Evolutionary conservation across 2,113 vertebrate genomes (phyloP).

Genomic region (Caracal caracal): DNA sequence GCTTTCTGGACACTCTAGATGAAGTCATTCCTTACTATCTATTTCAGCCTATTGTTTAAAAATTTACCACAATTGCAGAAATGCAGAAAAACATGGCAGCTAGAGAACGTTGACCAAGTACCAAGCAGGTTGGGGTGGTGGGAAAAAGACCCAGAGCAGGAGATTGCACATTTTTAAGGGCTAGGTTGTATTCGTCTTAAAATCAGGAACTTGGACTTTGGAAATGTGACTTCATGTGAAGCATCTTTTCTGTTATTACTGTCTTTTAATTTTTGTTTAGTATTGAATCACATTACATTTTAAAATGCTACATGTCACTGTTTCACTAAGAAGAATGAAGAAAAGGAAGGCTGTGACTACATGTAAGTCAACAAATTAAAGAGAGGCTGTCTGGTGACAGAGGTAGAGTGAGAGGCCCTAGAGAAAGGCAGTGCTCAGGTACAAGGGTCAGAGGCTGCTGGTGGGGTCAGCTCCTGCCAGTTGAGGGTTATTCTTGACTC

Average conservation of each 20-base stretch:
- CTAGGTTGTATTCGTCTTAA: neutral
- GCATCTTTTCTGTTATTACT: neutral
- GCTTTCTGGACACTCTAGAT: neutral
- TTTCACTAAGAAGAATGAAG: constrained; percentile 15
- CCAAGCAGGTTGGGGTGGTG: neutral
- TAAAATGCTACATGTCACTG: neutral
- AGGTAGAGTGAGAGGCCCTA: neutral
- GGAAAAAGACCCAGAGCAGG: neutral
- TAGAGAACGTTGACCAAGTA: neutral
- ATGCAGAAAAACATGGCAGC: neutral
- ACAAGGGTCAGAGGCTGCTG: neutral
- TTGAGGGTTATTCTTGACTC: constrained; percentile 13
- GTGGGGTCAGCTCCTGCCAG: neutral
- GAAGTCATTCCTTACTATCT: neutral
- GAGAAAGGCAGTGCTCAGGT: neutral
- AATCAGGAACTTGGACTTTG: neutral
- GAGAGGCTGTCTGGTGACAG: neutral
- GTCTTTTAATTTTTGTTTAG: constrained; percentile 1
- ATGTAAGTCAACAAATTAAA: neutral
- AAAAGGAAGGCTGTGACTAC: neutral
- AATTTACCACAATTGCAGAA: neutral
- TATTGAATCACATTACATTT: neutral
- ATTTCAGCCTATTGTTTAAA: constrained; percentile 8
- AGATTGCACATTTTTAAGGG: neutral
- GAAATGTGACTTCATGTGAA: constrained; percentile 16